Evolutionary conservation across 2,113 vertebrate species (phyloP), one percentile per base, ranked within the genome.

Genomic region (Thunnus maccoyii): DNA sequence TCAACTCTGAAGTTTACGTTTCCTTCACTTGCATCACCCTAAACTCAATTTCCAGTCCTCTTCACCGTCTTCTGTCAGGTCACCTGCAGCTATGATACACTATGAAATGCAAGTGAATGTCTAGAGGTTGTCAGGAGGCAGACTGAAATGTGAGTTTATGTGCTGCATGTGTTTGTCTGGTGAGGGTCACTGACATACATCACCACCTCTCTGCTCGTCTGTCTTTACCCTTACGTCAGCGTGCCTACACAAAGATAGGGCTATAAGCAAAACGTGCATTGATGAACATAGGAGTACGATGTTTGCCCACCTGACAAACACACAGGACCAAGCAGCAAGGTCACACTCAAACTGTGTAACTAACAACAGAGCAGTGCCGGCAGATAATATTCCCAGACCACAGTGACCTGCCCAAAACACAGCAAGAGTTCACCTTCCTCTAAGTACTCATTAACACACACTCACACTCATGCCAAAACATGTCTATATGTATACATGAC

Each of bases 401-500:
- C 2, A 0, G 50, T 68, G 75, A 67, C 62, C 54, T 76, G 61
- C 58, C 16, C 72, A 74, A 56, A 80, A 68, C 65, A 20, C 15
- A 5, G 15, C 5, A 27, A 22, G 20, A 46, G 58, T 65, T 84
- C 56, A 78, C n/a, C 64, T 48, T 32, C 46, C 17, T 18, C 44
- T 65, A 20, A 83, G 16, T 73, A 80, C 30, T 86, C n/a, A 83
- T 87, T 84, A 66, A 85, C 72, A 14, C 22, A 22, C 22, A 22
- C 22, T 25, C 36, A 36, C 51, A 10, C 41, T 2, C 50, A 1
- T 36, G 4, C 51, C 36, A 62, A 65, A 84, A 76, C 76, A 70
- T 46, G 66, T 66, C 18, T 61, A 55, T 22, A 57, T 72, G 70
- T 68, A 36, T 17, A 74, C 20, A 36, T n/a, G 8, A n/a, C 52